Evolutionary conservation across 2,113 vertebrate genomes (phyloP).

Genomic region (Upupa epops): DNA sequence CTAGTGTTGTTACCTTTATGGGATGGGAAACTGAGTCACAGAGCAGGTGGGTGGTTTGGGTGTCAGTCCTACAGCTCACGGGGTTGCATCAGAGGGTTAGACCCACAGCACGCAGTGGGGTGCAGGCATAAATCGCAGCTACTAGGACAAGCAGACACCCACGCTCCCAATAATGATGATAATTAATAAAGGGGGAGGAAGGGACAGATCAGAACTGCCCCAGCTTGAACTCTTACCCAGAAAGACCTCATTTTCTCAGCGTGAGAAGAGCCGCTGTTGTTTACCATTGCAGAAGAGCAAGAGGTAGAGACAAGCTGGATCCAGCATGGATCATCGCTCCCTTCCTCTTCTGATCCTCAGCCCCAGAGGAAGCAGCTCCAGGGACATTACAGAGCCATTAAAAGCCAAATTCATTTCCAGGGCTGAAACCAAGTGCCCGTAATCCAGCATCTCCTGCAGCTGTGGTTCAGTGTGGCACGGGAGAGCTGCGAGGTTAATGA

Average conservation of each 20-base stretch:
- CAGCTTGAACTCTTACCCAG: slow-evolving; percentile 41
- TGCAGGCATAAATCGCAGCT: background rate
- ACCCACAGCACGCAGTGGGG: background rate
- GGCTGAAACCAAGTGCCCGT: background rate
- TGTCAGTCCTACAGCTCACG: background rate
- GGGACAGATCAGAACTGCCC: background rate
- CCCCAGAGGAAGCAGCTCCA: background rate
- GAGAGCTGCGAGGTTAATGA: slow-evolving; percentile 55
- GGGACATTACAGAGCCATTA: slow-evolving; percentile 5
- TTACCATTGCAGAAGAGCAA: background rate
- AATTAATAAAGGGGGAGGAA: background rate
- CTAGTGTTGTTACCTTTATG: background rate
- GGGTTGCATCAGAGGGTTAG: background rate
- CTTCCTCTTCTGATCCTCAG: background rate
- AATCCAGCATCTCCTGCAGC: background rate
- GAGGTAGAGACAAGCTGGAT: accelerated
- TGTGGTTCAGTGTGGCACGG: slow-evolving; percentile 58
- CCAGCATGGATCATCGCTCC: background rate
- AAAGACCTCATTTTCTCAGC: background rate
- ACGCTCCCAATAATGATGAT: background rate
- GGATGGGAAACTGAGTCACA: background rate
- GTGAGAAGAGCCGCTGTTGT: background rate
- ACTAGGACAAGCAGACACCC: slow-evolving; percentile 20
- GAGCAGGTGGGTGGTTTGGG: background rate
- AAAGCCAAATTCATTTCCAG: slow-evolving; percentile 51